Evolutionary conservation across 2,888 invertebrate species (phyloP).

Genomic region (Nemotelus pantherinus): DNA sequence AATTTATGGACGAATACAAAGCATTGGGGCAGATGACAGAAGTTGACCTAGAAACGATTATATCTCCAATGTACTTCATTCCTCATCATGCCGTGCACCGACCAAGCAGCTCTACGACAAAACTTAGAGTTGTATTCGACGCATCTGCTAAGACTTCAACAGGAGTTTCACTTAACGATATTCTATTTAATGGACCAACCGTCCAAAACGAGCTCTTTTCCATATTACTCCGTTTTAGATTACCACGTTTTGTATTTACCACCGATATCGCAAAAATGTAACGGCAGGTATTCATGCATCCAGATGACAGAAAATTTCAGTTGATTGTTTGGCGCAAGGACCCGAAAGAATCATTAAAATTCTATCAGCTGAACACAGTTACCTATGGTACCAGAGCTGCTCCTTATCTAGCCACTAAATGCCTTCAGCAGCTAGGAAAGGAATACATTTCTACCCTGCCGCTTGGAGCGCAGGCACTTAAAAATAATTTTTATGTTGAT

Average conservation of each 20-base stretch:
- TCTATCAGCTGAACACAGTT: conserved; percentile 46
- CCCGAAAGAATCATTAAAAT: conserved; percentile 27
- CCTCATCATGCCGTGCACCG: conserved; percentile 37
- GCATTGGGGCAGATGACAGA: neutral
- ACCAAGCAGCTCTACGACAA: conserved; percentile 43
- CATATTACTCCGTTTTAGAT: too few species aligned
- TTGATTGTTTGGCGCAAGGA: conserved; percentile 49
- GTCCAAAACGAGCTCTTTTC: too few species aligned
- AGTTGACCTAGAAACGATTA: neutral
- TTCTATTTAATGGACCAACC: too few species aligned
- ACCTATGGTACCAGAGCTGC: conserved; percentile 48
- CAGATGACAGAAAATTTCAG: too few species aligned
- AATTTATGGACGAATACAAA: neutral
- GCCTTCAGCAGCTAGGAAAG: conserved; percentile 43
- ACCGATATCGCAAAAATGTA: too few species aligned
- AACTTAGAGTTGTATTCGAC: conserved; percentile 47
- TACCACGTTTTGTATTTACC: too few species aligned
- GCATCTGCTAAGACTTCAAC: conserved; percentile 44
- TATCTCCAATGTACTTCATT: conserved; percentile 10
- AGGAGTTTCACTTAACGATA: too few species aligned
- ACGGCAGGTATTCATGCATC: too few species aligned
- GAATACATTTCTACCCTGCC: neutral
- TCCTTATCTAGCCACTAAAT: conserved; percentile 47
- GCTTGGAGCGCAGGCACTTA: neutral
- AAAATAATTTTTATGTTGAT: conserved; percentile 24